Percentiles rank a stretch among this genome's conserved stretches.
These are phyloP conservation scores for Sakesphorus luctuosus DNA, from an alignment of 2,113 vertebrate genomes.

Conservation along the genomic window DNA sequence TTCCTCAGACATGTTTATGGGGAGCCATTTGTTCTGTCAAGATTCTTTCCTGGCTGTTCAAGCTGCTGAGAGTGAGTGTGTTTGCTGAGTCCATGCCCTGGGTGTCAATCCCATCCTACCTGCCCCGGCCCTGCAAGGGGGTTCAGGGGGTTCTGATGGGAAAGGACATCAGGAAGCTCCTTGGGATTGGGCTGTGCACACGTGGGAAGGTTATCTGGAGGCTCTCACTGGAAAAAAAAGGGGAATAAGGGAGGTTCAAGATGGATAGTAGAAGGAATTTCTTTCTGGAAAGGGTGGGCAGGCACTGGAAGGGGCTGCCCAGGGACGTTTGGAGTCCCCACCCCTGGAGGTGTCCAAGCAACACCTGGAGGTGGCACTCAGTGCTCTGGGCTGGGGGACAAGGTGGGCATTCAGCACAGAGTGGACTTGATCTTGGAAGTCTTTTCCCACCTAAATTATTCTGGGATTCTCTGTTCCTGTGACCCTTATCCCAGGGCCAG, in stretches of 20 bases:
- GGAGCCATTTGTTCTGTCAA: constrained; percentile 57
- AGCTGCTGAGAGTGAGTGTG: constrained; percentile 12
- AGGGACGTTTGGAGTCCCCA: not conserved
- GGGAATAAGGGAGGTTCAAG: not conserved
- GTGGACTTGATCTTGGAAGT: not conserved
- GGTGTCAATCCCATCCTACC: not conserved
- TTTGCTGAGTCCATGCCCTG: not conserved
- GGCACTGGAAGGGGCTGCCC: not conserved
- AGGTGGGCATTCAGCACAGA: not conserved
- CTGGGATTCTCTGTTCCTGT: not conserved
- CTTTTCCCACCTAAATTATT: not conserved
- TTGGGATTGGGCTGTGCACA: not conserved
- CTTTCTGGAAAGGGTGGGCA: not conserved
- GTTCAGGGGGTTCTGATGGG: fast-evolving
- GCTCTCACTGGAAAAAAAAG: not conserved
- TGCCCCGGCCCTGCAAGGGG: not conserved
- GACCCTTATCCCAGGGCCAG: no score
- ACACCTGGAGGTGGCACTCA: not conserved
- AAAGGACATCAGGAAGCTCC: not conserved
- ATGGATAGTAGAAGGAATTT: not conserved
- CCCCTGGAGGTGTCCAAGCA: not conserved
- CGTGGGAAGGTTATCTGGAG: not conserved
- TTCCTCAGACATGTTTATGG: constrained; percentile 72
- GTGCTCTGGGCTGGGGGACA: not conserved
- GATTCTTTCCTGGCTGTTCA: constrained; percentile 31